Conservation (phyloP, 2,113 vertebrate genomes). For the Cepphus grylle region DNA sequence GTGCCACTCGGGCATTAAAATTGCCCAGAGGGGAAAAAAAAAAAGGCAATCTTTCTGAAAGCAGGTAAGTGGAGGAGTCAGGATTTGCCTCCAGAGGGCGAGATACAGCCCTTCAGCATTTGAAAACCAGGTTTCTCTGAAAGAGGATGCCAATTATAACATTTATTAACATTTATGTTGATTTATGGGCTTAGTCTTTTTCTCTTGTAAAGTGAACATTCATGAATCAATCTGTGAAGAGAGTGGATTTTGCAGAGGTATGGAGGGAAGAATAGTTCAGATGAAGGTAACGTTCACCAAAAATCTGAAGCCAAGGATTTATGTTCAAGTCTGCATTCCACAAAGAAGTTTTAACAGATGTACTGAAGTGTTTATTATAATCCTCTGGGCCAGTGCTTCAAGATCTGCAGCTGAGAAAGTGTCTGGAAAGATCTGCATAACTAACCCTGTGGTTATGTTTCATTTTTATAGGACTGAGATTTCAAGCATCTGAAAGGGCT, state of each 20-base stretch:
- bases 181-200: background rate
- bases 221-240: background rate
- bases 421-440: background rate
- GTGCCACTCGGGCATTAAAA: background rate
- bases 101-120: background rate
- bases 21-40: background rate
- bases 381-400: background rate
- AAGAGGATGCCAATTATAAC: background rate
- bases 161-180: background rate
- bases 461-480: background rate
- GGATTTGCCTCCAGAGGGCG: background rate
- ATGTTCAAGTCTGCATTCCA: background rate
- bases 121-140: background rate
- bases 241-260: background rate
- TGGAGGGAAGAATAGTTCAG: background rate
- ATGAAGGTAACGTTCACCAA: background rate
- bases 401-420: background rate
- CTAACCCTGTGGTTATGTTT: background rate
- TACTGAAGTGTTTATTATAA: background rate
- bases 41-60: background rate
- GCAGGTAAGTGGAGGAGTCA: too few relatives aligned
- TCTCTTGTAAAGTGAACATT: background rate
- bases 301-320: background rate
- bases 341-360: background rate
- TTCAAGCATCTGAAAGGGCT: background rate